Evolutionary conservation across 2,797 vertebrate species (phyloP).

Genomic region (Coilia nasus): DNA sequence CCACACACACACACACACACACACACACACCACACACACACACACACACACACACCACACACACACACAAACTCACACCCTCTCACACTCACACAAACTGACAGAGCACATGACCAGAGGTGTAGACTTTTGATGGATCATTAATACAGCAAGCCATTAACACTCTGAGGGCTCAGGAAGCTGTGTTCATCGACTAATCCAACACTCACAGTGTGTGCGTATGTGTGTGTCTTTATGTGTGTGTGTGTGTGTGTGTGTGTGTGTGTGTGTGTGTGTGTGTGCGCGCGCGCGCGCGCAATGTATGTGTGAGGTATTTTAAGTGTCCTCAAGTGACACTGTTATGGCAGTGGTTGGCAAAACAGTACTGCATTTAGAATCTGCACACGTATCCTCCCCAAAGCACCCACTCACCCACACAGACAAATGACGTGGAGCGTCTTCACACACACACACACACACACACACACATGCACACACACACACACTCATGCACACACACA

Average conservation of each 20-base stretch:
- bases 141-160: constrained; percentile 20
- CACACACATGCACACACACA: not conserved
- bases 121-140: not conserved
- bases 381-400: too few relatives aligned
- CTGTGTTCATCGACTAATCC: not conserved
- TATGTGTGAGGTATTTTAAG: not conserved
- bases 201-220: not conserved
- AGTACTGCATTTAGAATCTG: not conserved
- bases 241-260: not conserved
- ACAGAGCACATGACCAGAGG: constrained; percentile 8
- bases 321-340: constrained; percentile 19
- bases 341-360: constrained; percentile 16
- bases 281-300: not conserved
- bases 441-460: not conserved
- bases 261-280: not conserved
- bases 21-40: not conserved
- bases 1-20: constrained; percentile 6
- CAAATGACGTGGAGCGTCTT: too few relatives aligned
- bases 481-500: not conserved
- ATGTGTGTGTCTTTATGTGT: too few relatives aligned
- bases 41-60: not conserved
- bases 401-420: not conserved
- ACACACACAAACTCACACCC: constrained; percentile 63
- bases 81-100: not conserved
- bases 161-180: not conserved